Conservation (phyloP, 2,113 vertebrate species). For the Pheucticus melanocephalus region DNA sequence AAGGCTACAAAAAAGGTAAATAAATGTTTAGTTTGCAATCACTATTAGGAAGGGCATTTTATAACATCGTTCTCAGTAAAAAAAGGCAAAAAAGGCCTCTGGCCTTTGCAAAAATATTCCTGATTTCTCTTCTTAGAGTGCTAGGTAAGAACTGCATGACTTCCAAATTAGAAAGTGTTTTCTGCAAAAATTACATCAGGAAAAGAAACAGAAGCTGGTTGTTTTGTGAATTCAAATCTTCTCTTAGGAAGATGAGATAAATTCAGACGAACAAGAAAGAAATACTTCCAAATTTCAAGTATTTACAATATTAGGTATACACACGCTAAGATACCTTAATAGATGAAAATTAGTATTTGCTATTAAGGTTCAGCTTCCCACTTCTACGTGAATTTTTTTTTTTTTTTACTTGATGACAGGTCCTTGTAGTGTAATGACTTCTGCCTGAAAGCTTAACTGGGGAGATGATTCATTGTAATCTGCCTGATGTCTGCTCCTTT, state of each 20-base stretch:
- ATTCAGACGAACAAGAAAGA: neutral
- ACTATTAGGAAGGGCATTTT: neutral
- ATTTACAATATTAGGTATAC: neutral
- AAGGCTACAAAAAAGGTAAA: neutral
- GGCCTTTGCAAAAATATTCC: neutral
- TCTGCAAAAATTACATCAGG: neutral
- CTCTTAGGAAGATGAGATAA: neutral
- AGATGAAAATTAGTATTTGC: conserved; percentile 19
- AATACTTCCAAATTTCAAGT: neutral
- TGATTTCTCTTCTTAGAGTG: neutral
- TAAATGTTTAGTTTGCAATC: neutral
- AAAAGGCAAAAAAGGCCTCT: neutral
- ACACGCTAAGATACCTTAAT: neutral
- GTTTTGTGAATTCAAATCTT: conserved; percentile 21
- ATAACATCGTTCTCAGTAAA: neutral
- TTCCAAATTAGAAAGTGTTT: neutral
- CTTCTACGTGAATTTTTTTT: neutral
- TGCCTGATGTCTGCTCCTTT: neutral
- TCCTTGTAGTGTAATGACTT: neutral
- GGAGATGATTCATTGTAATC: neutral
- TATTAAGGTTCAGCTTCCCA: neutral
- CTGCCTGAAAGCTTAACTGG: neutral
- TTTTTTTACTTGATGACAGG: neutral
- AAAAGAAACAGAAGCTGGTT: neutral
- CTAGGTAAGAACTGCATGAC: neutral